These are phyloP conservation scores for Cyanocitta stelleri DNA, from an alignment of 2,113 vertebrate genomes.

Conservation along the genomic window DNA sequence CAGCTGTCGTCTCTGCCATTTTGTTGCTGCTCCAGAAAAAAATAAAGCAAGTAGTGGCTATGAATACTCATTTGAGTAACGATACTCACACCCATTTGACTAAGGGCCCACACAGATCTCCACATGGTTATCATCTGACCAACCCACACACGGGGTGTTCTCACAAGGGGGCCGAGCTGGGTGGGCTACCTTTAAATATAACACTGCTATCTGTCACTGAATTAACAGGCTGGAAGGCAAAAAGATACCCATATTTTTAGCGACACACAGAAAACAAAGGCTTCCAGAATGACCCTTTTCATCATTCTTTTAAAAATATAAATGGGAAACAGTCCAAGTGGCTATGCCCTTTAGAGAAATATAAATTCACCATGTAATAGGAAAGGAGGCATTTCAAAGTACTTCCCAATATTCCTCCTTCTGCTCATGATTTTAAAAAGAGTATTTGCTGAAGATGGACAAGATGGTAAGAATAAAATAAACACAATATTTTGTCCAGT, in stretches of 20 bases:
- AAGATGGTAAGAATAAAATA: background rate
- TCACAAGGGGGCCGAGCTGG: constrained; percentile 17
- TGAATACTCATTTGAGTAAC: constrained; percentile 77
- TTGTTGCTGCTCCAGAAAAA: constrained; percentile 77
- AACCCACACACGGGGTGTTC: constrained; percentile 22
- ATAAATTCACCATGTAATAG: background rate
- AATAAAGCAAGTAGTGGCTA: constrained; percentile 75
- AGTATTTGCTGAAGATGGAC: background rate
- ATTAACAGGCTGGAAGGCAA: constrained; percentile 1
- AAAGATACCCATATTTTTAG: constrained; percentile 9
- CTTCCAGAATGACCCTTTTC: background rate
- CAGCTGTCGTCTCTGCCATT: constrained; percentile 83
- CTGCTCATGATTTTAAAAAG: background rate
- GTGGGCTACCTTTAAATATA: constrained; percentile 46
- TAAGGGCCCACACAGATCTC: constrained; percentile 49
- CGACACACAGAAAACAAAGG: background rate
- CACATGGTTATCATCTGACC: constrained; percentile 54
- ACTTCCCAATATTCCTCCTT: background rate
- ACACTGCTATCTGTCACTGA: background rate
- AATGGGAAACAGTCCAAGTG: background rate
- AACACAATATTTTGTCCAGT: background rate
- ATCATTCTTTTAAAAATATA: constrained; percentile 1
- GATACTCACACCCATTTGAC: constrained; percentile 68
- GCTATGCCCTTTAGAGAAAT: background rate
- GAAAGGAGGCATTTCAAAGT: background rate